Evolutionary conservation across 1,140 invertebrate genomes (phyloP), one percentile per base, ranked within the genome.

Genomic region (Lordiphosa stackelbergi): DNA sequence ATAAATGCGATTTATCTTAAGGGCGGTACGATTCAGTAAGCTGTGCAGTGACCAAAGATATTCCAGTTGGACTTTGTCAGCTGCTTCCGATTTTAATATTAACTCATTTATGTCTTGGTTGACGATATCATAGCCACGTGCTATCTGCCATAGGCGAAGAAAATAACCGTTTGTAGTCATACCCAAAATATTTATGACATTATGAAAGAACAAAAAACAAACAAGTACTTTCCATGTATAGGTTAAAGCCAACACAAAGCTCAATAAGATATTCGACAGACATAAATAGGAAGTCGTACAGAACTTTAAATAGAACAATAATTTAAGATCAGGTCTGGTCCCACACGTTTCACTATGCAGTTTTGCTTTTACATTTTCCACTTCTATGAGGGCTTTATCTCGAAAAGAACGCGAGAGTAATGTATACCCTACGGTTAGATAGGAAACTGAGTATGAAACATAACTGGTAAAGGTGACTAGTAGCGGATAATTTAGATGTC

Each of bases 81-180:
- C 11, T 9, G 43, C 7, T 0, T 9, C 9, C 0, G 34, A 51
- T n/a, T 46, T 24, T 0, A 4, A 2, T 34, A 5, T 12, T 1
- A 34, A 11, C 2, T 52, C 34, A 2, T 45, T 8, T 8, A 78
- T 4, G 0, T 52, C 43, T 0, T 5, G 1, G 24, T 70, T 74
- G n/a, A 81, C 40, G 19, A 22, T 57, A n/a, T 66, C 38, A 31
- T 66, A 74, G 5, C 57, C 55, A 4, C 41, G 34, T 2, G 66
- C 38, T 9, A 78, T 62, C 7, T 60, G 45, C 74, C 74, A 78
- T 0, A 81, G 3, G 0, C 51, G 47, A 5, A 81, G 16, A 8
- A 60, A 78, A 12, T 74, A 78, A 0, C 59, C 31, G 51, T 69
- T 56, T 0, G 60, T 54, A 5, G 73, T 65, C 3, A 65, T 13